Evolutionary conservation across 2,888 invertebrate genomes (phyloP), one percentile per base, ranked within the genome.

Genomic region (Ormyrus thymus): DNA sequence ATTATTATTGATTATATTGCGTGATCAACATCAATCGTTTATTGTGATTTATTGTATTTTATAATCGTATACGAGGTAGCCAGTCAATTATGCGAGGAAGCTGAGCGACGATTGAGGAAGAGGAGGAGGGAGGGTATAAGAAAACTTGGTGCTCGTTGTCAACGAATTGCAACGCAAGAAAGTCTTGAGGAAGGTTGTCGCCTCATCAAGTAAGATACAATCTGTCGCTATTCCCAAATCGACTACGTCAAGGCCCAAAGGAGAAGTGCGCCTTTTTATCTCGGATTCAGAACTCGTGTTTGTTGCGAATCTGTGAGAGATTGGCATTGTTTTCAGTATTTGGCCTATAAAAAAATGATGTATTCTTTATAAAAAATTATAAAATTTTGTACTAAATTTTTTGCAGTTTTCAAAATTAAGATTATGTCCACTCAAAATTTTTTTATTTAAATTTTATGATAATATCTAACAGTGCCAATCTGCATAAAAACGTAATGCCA

Each of bases 11-110:
- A 72, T 68, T 62, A 53, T 59, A 69, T 58, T 43, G 29, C 29
- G 29, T 29, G 29, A 29, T 29, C 29, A 4, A 29, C 29, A 64
- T 73, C 68, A 74, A 53, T 78, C n/a, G 70, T 79, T 74, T 9
- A 71, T 72, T 62, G 72, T 79, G 50, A 75, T 75, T 66, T 53
- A 71, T 72, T 76, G 43, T 76, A 76, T 29, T 75, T 51, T 69
- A 74, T 71, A 79, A 58, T 68, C 58, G 61, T 78, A 69, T 62
- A 71, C 55, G 50, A 76, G 50, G 53, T 71, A 72, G 71, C 13
- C 46, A 72, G 79, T 76, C 79, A 79, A 79, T 79, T 79, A 79
- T 72, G 50, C 53, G 55, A 51, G 68, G 29, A 64, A 58, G 51
- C 9, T 43, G 43, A 48, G 29, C 29, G 29, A 29, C 29, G 29